Evolutionary conservation across 2,797 vertebrate genomes (phyloP), one percentile per base, ranked within the genome.

Genomic region (Euthynnus affinis): DNA sequence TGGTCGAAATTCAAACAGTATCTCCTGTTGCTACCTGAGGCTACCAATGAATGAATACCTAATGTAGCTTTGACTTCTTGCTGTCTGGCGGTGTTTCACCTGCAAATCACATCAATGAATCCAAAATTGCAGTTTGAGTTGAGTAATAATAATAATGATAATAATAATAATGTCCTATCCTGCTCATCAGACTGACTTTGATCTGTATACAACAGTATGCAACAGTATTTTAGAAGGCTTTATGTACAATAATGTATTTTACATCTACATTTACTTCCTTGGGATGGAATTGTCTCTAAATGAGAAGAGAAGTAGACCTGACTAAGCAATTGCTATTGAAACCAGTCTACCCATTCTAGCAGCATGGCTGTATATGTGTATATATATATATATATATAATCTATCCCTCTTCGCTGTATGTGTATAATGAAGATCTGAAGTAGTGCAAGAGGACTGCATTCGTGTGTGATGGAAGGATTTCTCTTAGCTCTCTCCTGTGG

Each of bases 261-360:
- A 14, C 52, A 51, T 69, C 20, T 74, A 37, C 20, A 59, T 74
- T 76, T 73, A 76, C 48, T 69, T 79, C 23, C 34, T 25, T 23
- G 32, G 12, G 59, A 55, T 42, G n/a, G 76, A 67, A 76, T 48
- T 8, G 53, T 27, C 63, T 76, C 25, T n/a, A 66, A 79, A 76
- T 73, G 32, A 75, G 40, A 66, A 27, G 23, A 29, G 34, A 79
- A 77, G 67, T 32, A 18, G 59, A 59, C 71, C 37, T 42, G 49
- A 52, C 67, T 74, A 7, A 55, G 14, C 32, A 75, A 78, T 76
- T 69, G 60, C 75, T 74, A 76, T 60, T 78, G 74, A 82, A 82
- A 88, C 67, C 82, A 82, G 37, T 51, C 27, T 9, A 52, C 76
- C 46, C 40, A 75, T 53, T 59, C 6, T 37, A 27, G 67, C 42